Evolutionary conservation across 2,888 invertebrate species (phyloP).

Genomic region (Drosophila hawaiiensis): DNA sequence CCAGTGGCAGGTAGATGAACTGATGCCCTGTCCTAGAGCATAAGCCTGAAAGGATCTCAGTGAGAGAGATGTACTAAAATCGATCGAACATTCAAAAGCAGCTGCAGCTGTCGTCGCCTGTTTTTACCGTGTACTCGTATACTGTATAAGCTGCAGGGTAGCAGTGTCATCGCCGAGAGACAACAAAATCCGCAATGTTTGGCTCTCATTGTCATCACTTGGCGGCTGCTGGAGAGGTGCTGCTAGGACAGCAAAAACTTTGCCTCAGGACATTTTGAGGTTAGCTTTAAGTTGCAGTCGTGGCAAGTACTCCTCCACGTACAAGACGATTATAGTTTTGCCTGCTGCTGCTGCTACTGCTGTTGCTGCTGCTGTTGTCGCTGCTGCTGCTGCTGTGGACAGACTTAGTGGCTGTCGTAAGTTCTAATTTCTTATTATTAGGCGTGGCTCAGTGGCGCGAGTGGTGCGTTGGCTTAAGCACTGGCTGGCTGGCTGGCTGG

Average conservation of each 20-base stretch:
- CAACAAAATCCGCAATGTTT: slow-evolving; percentile 38
- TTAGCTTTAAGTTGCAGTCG: slow-evolving; percentile 62
- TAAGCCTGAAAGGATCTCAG: slow-evolving; percentile 7
- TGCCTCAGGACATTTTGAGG: slow-evolving; percentile 59
- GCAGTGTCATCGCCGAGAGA: slow-evolving; percentile 29
- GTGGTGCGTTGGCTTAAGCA: slow-evolving; percentile 1
- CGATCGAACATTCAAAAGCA: background rate
- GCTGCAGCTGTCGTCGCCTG: background rate
- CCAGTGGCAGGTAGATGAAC: background rate
- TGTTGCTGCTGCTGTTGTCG: too few relatives aligned
- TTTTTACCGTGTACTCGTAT: background rate
- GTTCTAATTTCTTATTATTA: slow-evolving; percentile 82
- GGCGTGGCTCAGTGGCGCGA: slow-evolving; percentile 56
- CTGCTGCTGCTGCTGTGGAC: slow-evolving; percentile 60
- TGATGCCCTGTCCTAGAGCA: background rate
- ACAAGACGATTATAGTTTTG: slow-evolving; percentile 71
- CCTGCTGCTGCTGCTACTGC: slow-evolving; percentile 26
- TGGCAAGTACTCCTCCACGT: slow-evolving; percentile 33
- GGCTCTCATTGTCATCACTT: slow-evolving; percentile 38
- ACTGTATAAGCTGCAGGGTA: slow-evolving; percentile 6
- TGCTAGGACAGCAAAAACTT: slow-evolving; percentile 39
- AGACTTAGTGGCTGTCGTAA: slow-evolving; percentile 79
- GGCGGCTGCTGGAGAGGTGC: slow-evolving; percentile 7
- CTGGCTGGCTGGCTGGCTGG: background rate
- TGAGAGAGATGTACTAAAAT: background rate